A percentile compares a stretch with the other conserved stretches of the same genome.
Conservation (phyloP, 2,888 invertebrate genomes). For the Trichogramma dendrolimi region DNA sequence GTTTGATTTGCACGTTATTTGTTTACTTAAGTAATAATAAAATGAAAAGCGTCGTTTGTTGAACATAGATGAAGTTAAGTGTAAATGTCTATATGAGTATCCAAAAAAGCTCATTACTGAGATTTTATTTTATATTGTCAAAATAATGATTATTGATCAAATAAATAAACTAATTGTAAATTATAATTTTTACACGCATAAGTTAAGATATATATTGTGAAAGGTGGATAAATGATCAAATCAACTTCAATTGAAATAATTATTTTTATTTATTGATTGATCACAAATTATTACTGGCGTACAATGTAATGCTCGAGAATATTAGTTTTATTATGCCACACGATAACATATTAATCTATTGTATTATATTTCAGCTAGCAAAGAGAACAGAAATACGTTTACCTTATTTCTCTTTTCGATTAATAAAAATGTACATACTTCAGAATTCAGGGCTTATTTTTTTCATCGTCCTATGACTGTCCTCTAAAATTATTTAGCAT, state of each 20-base stretch:
- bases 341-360: background rate
- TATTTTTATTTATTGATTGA: background rate
- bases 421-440: conserved; percentile 18
- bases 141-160: background rate
- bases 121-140: background rate
- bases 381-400: no score
- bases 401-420: background rate
- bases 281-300: background rate
- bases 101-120: background rate
- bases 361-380: background rate
- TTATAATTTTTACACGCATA: background rate
- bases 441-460: no score
- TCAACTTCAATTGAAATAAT: background rate
- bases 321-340: background rate
- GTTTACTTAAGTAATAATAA: background rate
- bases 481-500: no score
- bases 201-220: background rate
- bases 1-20: background rate
- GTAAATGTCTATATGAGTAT: background rate
- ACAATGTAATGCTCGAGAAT: background rate
- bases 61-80: background rate
- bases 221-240: background rate
- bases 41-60: background rate
- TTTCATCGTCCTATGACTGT: no score
- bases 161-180: background rate